These are phyloP conservation scores for Rhinogobio ventralis DNA, from an alignment of 2,797 vertebrate species.

Conservation along the genomic window DNA sequence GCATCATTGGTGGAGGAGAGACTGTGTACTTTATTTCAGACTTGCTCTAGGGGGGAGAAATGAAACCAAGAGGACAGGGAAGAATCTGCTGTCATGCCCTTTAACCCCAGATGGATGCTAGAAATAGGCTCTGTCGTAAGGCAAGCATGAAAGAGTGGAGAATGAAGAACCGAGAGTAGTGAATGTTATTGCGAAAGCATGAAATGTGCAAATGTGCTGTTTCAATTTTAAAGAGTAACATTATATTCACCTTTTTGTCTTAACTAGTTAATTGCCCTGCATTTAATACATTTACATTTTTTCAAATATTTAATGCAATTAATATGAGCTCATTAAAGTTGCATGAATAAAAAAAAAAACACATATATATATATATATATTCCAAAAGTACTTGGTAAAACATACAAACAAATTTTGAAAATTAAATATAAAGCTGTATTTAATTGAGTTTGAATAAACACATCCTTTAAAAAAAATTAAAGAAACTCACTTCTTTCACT, in stretches of 20 bases:
- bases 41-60: constrained; percentile 57
- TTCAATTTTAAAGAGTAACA: neutral
- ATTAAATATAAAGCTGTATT: neutral
- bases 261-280: too few relatives aligned
- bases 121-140: constrained; percentile 78
- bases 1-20: constrained; percentile 46
- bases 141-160: constrained; percentile 59
- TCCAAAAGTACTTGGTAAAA: neutral
- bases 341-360: too few relatives aligned
- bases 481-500: constrained; percentile 31
- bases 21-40: constrained; percentile 62
- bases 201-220: constrained; percentile 4
- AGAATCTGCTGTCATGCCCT: constrained; percentile 54
- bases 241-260: too few relatives aligned
- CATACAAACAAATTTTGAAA: neutral
- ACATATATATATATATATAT: too few relatives aligned
- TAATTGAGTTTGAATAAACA: neutral
- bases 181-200: constrained; percentile 40
- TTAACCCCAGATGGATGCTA: constrained; percentile 72
- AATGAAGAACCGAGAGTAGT: constrained; percentile 44
- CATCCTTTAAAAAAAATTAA: neutral
- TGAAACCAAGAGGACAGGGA: constrained; percentile 60
- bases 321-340: too few relatives aligned
- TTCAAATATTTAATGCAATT: too few relatives aligned
- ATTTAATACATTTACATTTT: too few relatives aligned